Base-by-base conservation (phyloP, 2,113 vertebrate species). In the Labeo catla region DNA sequence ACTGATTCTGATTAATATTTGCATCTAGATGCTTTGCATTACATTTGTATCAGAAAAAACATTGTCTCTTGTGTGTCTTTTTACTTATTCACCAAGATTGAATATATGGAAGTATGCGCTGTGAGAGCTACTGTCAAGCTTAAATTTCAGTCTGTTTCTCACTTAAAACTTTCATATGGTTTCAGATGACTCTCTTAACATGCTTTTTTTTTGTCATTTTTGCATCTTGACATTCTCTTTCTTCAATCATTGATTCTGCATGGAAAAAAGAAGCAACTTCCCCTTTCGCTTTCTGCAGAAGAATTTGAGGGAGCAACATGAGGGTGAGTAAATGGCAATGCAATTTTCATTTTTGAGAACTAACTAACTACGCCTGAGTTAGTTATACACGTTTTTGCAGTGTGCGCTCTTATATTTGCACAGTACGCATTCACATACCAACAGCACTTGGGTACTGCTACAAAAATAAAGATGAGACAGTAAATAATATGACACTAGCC, bases 401-500 rank as follows among this genome's bases (percentile, higher is more conserved):
- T 23, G 50, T 65, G 43, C 28, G 21, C 79, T 52, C 3, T 45
- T 80, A 49, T 87, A 43, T 78, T 49, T 85, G 34, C 54, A 59
- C 54, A 84, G 78, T 72, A 21, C 78, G 63, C 45, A 61, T 72
- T 68, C 43, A 72, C 16, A 28, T 76, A 86, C 61, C 74, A 76
- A 16, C 21, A 47, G 50, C 8, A 87, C 68, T 57, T 79, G 61
- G 66, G 81, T 77, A 83, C 19, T 79, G 47, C 54, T 66, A 86
- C 70, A 81, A 61, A 85, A 80, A 88, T 68, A 81, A 79, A 57
- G 83, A 50, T 72, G 86, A 81, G 47, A 86, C 68, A 76, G 80
- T 84, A 83, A 84, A 90, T 79, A 87, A 78, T 85, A 83, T 81
- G 84, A 89, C 88, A 91, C 88, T 80, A 49, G 43, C 52, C 68